Conservation (phyloP, 2,797 vertebrate genomes). For the Parotocinclus haroldoi region DNA sequence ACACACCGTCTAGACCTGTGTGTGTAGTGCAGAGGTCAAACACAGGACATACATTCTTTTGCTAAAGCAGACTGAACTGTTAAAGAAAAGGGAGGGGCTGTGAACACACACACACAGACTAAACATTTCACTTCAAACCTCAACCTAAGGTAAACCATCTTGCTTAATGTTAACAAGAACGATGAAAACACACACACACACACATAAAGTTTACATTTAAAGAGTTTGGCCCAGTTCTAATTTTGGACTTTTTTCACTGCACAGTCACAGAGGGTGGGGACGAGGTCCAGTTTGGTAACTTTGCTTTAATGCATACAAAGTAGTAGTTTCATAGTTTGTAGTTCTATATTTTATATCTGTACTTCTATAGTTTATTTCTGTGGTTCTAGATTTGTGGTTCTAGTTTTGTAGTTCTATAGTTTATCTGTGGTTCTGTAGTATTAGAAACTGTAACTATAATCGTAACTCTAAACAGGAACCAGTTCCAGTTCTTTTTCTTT, state of each 20-base stretch:
- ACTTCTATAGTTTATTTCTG: no score
- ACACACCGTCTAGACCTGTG: slow-evolving; percentile 47
- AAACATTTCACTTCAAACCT: slow-evolving; percentile 50
- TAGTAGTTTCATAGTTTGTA: no score
- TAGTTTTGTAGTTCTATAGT: no score
- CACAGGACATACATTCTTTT: slow-evolving; percentile 40
- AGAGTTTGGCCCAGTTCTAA: not conserved
- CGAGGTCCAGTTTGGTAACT: no score
- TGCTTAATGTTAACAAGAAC: slow-evolving; percentile 8
- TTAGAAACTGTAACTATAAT: no score
- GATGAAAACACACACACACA: slow-evolving; percentile 21
- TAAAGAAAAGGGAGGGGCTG: slow-evolving; percentile 20
- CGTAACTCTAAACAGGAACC: no score
- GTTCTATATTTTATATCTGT: no score
- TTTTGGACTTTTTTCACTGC: not conserved
- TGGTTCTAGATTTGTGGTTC: no score
- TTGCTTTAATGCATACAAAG: no score
- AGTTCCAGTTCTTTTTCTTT: no score
- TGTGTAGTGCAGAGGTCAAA: slow-evolving; percentile 44
- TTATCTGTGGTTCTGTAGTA: no score
- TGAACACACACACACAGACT: slow-evolving; percentile 42
- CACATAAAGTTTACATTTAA: slow-evolving; percentile 26
- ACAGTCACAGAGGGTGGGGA: no score
- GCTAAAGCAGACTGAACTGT: slow-evolving; percentile 35
- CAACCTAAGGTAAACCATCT: slow-evolving; percentile 38